These are phyloP conservation scores for Heliocidaris tuberculata DNA, from an alignment of 35 echinoderm and acorn worm species.

Conservation along the genomic window DNA sequence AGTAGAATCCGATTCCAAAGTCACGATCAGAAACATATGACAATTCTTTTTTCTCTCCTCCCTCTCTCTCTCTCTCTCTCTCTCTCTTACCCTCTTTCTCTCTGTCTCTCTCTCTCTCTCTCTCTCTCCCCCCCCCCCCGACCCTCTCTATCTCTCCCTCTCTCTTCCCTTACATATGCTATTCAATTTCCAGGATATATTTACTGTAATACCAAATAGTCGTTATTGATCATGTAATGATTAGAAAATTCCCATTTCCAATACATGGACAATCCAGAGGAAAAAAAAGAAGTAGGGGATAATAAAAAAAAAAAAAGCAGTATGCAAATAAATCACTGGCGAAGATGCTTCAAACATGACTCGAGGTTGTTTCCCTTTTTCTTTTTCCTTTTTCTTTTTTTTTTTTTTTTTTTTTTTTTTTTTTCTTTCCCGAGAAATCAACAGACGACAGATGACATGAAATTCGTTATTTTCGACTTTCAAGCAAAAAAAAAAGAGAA, in stretches of 20 bases:
- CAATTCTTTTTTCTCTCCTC: too few species aligned
- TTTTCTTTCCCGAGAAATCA: background rate
- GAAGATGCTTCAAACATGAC: background rate
- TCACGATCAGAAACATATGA: too few species aligned
- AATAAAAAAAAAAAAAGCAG: background rate
- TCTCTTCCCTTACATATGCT: background rate
- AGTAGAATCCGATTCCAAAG: too few species aligned
- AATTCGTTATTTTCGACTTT: too few species aligned
- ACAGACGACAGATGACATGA: background rate
- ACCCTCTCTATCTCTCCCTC: background rate
- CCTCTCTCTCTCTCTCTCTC: too few species aligned
- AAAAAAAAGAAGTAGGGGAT: background rate
- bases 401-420: background rate
- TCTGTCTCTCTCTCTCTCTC: too few species aligned
- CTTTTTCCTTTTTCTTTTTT: too few species aligned
- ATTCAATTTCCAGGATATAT: too few species aligned
- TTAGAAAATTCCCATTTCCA: background rate
- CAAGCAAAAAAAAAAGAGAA: background rate
- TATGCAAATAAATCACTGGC: background rate
- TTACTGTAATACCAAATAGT: too few species aligned
- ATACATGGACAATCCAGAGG: background rate
- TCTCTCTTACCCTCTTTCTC: too few species aligned
- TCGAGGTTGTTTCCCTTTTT: background rate
- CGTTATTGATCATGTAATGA: too few species aligned
- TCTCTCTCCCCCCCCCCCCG: too few species aligned